phyloP scores from a whole-genome alignment of 2,113 vertebrate genomes.

The Pachyramphus minor region DNA sequence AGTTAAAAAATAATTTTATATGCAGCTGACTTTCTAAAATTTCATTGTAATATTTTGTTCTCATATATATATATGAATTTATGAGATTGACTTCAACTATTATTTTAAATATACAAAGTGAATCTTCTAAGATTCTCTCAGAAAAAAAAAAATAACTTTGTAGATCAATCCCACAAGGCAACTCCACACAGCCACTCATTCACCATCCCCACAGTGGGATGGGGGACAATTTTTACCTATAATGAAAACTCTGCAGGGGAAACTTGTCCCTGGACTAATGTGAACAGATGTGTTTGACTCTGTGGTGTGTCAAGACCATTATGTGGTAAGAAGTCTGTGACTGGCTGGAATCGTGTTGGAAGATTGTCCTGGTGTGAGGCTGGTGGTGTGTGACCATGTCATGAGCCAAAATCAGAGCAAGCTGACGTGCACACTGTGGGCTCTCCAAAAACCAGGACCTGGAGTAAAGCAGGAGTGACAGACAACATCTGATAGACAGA shows the following conservation, averaged over 20 bases:
- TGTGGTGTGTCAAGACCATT: fast-evolving
- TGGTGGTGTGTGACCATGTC: background rate
- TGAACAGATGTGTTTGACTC: background rate
- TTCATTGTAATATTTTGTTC: background rate
- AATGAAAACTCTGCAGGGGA: background rate
- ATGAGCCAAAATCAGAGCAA: background rate
- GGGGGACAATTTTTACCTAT: background rate
- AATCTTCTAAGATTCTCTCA: background rate
- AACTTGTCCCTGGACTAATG: background rate
- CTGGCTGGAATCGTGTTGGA: background rate
- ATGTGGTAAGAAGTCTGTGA: background rate
- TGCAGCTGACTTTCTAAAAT: background rate
- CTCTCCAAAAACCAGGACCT: background rate
- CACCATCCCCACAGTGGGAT: fast-evolving
- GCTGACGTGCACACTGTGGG: background rate
- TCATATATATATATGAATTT: background rate
- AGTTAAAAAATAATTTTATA: background rate
- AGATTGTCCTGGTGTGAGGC: background rate
- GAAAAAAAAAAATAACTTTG: background rate
- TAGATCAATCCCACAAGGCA: background rate
- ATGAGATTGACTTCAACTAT: background rate
- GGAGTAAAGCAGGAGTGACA: background rate
- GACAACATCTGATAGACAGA: background rate
- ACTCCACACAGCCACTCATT: background rate
- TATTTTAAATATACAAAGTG: background rate